Conservation (phyloP, 2,797 vertebrate species). For the Menidia menidia region DNA sequence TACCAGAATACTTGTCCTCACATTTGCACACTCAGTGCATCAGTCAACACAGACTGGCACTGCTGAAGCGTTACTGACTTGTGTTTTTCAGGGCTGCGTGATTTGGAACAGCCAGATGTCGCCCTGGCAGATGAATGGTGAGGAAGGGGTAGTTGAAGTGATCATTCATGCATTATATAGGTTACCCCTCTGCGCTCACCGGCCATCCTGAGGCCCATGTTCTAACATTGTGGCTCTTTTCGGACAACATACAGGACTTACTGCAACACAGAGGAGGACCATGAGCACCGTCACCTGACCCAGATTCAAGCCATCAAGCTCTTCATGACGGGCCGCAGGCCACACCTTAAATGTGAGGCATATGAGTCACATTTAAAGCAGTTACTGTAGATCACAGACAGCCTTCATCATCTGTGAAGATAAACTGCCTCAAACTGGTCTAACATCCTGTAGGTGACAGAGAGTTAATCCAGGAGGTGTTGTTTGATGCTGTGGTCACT, state of each 20-base stretch:
- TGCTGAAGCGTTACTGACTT: constrained; percentile 77
- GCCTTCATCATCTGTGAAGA: neutral
- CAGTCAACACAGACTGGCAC: constrained; percentile 33
- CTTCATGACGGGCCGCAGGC: constrained; percentile 93
- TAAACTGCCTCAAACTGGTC: constrained; percentile 1
- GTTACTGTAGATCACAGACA: neutral
- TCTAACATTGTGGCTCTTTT: constrained; percentile 60
- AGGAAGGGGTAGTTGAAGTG: constrained; percentile 71
- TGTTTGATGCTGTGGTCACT: constrained; percentile 96
- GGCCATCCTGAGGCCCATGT: constrained; percentile 47
- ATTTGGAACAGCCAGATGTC: constrained; percentile 97
- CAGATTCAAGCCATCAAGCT: constrained; percentile 96
- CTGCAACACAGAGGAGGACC: constrained; percentile 95
- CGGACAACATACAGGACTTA: constrained; percentile 88
- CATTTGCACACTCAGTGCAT: constrained; percentile 24
- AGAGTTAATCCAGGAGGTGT: constrained; percentile 95
- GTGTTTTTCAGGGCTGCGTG: constrained; percentile 90
- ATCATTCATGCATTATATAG: constrained; percentile 75
- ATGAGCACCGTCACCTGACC: constrained; percentile 93
- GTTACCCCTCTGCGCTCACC: constrained; percentile 62
- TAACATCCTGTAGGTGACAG: constrained; percentile 87
- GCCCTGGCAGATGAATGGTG: constrained; percentile 98
- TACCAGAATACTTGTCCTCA: constrained; percentile 1
- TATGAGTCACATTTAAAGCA: neutral
- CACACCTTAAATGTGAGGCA: constrained; percentile 92